Evolutionary conservation across 2,888 invertebrate genomes (phyloP).

Genomic region (Spatulosminthurus flaviceps): DNA sequence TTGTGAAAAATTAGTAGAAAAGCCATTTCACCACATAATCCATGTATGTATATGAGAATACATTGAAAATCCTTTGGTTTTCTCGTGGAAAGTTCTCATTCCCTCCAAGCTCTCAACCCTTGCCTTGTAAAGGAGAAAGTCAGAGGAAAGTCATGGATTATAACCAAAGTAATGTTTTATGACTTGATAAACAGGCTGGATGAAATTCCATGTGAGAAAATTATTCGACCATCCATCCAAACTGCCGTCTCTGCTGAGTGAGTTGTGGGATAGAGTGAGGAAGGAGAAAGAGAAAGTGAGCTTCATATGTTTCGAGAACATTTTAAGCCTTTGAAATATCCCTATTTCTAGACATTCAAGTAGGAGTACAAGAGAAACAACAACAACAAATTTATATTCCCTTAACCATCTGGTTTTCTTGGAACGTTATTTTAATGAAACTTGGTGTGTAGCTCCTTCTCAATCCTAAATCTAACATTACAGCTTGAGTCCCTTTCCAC

Average conservation of each 20-base stretch:
- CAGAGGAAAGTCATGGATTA: background rate
- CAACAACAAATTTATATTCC: slow-evolving; percentile 33
- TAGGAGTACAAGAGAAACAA: too few species aligned
- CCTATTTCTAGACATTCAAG: background rate
- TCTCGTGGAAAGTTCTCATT: too few species aligned
- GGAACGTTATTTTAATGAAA: slow-evolving; percentile 7
- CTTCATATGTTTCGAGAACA: too few species aligned
- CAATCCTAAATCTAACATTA: background rate
- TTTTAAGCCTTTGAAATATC: too few species aligned
- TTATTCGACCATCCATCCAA: background rate
- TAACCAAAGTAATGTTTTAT: background rate
- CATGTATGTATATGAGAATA: too few species aligned
- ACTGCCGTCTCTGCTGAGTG: background rate
- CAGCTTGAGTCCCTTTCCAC: background rate
- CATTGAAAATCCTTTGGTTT: too few species aligned
- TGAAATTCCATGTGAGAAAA: slow-evolving; percentile 13
- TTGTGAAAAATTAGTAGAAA: too few species aligned
- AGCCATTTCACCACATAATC: too few species aligned
- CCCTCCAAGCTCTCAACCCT: too few species aligned
- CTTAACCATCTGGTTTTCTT: slow-evolving; percentile 23
- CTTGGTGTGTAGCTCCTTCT: background rate
- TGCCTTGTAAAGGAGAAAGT: background rate
- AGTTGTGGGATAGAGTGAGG: background rate
- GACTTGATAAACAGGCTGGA: slow-evolving; percentile 8
- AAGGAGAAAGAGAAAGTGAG: too few species aligned